Evolutionary conservation across 1,140 invertebrate species (phyloP).

Genomic region (Drosophila kepulauana): DNA sequence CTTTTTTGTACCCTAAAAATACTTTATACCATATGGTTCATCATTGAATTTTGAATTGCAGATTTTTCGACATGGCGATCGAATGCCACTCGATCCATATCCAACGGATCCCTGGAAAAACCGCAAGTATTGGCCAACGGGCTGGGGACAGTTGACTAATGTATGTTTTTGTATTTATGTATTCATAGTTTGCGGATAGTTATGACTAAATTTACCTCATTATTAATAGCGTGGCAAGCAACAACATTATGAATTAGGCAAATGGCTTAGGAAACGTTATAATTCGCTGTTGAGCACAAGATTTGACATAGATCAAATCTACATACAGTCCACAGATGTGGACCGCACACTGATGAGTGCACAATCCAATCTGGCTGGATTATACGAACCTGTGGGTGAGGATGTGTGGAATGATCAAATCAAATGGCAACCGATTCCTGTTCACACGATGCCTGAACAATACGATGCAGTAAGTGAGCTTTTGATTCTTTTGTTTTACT

Average conservation of each 20-base stretch:
- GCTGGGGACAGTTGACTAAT: conserved; percentile 92
- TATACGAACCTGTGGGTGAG: conserved; percentile 88
- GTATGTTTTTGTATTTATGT: conserved; percentile 85
- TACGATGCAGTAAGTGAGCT: conserved; percentile 87
- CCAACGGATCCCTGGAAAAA: conserved; percentile 91
- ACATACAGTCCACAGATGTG: conserved; percentile 92
- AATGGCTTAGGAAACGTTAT: conserved; percentile 91
- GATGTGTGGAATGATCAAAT: conserved; percentile 90
- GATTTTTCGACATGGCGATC: conserved; percentile 93
- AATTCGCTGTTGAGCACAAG: conserved; percentile 85
- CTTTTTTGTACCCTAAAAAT: neutral
- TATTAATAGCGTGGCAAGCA: conserved; percentile 89
- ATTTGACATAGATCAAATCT: conserved; percentile 88
- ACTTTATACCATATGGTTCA: conserved; percentile 22
- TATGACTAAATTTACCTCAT: conserved; percentile 25
- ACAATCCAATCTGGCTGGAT: conserved; percentile 92
- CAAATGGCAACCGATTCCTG: conserved; percentile 95
- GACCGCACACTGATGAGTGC: conserved; percentile 97
- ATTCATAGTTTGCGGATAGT: neutral
- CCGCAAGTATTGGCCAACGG: conserved; percentile 90
- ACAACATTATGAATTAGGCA: conserved; percentile 92
- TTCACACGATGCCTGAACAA: conserved; percentile 90
- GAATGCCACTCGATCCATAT: conserved; percentile 91
- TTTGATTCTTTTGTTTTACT: too few species aligned
- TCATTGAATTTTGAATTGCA: conserved; percentile 45